Conservation (phyloP, 2,888 invertebrate species). For the Hymenopus coronatus region DNA sequence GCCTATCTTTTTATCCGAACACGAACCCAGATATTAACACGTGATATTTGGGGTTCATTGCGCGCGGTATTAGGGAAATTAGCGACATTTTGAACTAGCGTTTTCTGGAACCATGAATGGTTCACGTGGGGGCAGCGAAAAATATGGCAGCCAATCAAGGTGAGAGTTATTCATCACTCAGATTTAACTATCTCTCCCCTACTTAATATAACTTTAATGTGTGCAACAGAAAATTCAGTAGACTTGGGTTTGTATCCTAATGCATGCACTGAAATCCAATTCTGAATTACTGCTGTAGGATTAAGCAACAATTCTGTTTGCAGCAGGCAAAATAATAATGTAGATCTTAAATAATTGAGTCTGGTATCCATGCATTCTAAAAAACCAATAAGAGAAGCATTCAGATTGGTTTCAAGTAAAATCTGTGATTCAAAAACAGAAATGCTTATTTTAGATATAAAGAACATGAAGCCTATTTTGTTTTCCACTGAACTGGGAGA, state of each 20-base stretch:
- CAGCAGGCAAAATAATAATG: too few relatives aligned
- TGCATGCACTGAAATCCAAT: neutral
- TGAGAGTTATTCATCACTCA: slow-evolving; percentile 22
- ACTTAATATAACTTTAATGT: neutral
- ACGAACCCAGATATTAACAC: slow-evolving; percentile 5
- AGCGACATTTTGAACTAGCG: slow-evolving; percentile 1
- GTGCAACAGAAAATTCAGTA: neutral
- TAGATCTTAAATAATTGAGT: too few relatives aligned
- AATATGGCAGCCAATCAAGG: slow-evolving; percentile 25
- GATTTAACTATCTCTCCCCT: slow-evolving; percentile 20
- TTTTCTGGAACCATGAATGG: neutral
- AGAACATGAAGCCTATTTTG: too few relatives aligned
- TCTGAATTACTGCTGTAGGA: too few relatives aligned
- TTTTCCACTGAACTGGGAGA: too few relatives aligned
- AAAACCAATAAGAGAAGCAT: too few relatives aligned
- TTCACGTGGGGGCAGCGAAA: slow-evolving; percentile 18
- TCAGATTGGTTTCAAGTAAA: too few relatives aligned
- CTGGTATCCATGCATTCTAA: too few relatives aligned
- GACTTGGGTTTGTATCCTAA: neutral
- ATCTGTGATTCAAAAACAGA: too few relatives aligned
- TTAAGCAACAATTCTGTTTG: too few relatives aligned
- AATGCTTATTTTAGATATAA: too few relatives aligned
- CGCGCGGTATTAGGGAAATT: slow-evolving; percentile 22
- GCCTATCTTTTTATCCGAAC: slow-evolving; percentile 12
- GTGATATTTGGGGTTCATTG: slow-evolving; percentile 13